Conservation (phyloP, 2,797 vertebrate species). For the Macrochelys suwanniensis region DNA sequence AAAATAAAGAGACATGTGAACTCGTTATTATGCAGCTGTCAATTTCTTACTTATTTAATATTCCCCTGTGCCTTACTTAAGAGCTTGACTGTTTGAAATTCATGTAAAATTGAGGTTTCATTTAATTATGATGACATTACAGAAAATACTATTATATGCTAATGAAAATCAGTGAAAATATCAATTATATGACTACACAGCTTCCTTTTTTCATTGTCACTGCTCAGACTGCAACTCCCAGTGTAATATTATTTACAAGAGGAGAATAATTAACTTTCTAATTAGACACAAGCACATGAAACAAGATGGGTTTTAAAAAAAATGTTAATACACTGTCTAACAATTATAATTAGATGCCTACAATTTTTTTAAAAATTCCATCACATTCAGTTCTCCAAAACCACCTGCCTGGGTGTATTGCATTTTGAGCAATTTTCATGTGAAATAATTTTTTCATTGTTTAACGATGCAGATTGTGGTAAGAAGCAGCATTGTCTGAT, state of each 20-base stretch:
- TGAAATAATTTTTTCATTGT: neutral
- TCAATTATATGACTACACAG: neutral
- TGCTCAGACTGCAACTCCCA: neutral
- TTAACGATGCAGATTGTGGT: neutral
- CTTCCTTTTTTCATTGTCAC: neutral
- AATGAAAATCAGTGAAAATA: conserved; percentile 27
- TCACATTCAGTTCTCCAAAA: neutral
- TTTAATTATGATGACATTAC: conserved; percentile 17
- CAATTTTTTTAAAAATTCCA: neutral
- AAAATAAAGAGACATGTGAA: neutral
- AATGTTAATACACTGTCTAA: neutral
- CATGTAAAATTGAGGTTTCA: conserved; percentile 31
- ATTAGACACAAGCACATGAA: neutral
- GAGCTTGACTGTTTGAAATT: conserved; percentile 11
- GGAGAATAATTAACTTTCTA: neutral
- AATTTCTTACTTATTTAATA: neutral
- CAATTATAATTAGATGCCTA: neutral
- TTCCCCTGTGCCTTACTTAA: neutral
- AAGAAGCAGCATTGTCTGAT: neutral
- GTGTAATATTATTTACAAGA: neutral
- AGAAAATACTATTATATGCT: neutral
- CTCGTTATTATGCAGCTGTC: neutral
- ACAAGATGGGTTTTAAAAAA: neutral
- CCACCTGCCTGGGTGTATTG: neutral
- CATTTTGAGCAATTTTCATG: neutral